Conservation (phyloP, 2,888 invertebrate species). For the Drosophila putrida region DNA sequence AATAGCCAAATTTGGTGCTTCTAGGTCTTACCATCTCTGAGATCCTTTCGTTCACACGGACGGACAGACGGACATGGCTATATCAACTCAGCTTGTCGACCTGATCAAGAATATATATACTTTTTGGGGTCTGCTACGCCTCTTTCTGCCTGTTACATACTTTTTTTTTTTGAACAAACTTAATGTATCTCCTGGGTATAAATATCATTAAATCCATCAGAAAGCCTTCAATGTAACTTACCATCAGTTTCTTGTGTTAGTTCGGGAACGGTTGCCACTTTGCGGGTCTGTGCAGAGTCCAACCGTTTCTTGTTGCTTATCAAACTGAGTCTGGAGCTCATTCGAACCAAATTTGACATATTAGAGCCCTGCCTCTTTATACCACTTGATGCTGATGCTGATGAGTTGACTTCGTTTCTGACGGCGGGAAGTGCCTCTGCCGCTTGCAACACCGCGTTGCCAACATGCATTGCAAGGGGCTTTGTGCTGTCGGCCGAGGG, state of each 20-base stretch:
- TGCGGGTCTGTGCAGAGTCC: slow-evolving; percentile 82
- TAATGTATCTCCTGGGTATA: too few relatives aligned
- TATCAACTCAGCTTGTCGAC: too few relatives aligned
- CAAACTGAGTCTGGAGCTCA: slow-evolving; percentile 82
- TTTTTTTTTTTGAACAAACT: too few relatives aligned
- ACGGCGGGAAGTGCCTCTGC: slow-evolving; percentile 71
- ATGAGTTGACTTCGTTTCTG: slow-evolving; percentile 52
- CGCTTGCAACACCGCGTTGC: slow-evolving; percentile 69
- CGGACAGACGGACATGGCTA: too few relatives aligned
- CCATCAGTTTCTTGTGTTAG: slow-evolving; percentile 51
- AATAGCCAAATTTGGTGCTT: too few relatives aligned
- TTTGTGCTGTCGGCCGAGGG: slow-evolving; percentile 36
- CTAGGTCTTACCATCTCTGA: too few relatives aligned
- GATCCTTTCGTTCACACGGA: too few relatives aligned
- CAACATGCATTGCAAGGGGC: slow-evolving; percentile 65
- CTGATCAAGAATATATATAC: too few relatives aligned
- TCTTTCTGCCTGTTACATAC: too few relatives aligned
- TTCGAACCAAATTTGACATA: slow-evolving; percentile 77
- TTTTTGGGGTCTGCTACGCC: too few relatives aligned
- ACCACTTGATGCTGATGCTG: slow-evolving; percentile 41
- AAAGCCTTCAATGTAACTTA: slow-evolving; percentile 31
- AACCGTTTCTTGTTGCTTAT: slow-evolving; percentile 81
- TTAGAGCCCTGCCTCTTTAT: slow-evolving; percentile 78
- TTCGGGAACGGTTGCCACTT: slow-evolving; percentile 66
- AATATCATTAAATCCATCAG: too few relatives aligned